A percentile compares a stretch with the other conserved stretches of the same genome.
Conservation (phyloP, 1,140 invertebrate genomes). For the Panulirus ornatus region DNA sequence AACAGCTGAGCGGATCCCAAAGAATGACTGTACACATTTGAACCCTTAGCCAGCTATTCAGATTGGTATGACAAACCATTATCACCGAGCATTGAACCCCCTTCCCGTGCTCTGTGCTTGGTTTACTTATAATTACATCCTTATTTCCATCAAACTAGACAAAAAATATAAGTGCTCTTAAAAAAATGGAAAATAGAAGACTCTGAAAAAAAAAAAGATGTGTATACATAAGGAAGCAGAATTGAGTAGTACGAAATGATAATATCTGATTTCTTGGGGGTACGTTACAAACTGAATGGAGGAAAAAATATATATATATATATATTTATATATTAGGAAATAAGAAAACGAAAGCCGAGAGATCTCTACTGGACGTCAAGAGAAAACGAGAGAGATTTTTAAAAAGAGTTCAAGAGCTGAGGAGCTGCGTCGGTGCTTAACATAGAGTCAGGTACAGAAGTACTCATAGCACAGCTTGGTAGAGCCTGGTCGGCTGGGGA, state of each 20-base stretch:
- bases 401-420: constrained; percentile 53
- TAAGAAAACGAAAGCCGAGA: not conserved
- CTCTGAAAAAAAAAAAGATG: not conserved
- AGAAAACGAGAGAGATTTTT: not conserved
- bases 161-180: constrained; percentile 61
- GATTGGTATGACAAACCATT: constrained; percentile 69
- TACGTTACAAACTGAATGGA: not conserved
- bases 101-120: constrained; percentile 59
- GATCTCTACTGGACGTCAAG: not conserved
- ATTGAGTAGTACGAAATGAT: not conserved
- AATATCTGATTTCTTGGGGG: not conserved
- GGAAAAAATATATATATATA: not conserved
- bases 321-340: too few species aligned
- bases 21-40: constrained; percentile 70
- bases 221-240: not conserved
- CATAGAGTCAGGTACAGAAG: constrained; percentile 72
- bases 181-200: not conserved
- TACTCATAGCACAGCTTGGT: constrained; percentile 63
- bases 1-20: constrained; percentile 39
- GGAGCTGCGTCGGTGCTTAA: constrained; percentile 70
- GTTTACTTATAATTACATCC: constrained; percentile 41
- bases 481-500: constrained; percentile 24
- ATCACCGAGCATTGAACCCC: constrained; percentile 67
- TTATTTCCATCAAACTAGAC: constrained; percentile 56
- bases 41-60: constrained; percentile 70